phyloP scores from a whole-genome alignment of 2,888 invertebrate genomes.

The Mayetiola destructor region DNA sequence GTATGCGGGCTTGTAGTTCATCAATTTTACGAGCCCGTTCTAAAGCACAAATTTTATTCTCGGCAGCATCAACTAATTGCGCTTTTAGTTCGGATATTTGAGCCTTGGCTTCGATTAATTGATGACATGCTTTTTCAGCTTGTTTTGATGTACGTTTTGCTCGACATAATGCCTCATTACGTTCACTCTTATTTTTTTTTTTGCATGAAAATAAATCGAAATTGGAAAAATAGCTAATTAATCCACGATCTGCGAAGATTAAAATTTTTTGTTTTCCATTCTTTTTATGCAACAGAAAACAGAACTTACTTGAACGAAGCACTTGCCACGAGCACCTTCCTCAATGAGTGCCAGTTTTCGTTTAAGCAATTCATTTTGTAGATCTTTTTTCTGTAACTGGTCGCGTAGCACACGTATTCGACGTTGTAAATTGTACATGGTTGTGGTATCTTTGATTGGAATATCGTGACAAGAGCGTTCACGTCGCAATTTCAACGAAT shows the following conservation, averaged over 20 bases:
- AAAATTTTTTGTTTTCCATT: no score
- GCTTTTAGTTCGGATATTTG: slow-evolving; percentile 72
- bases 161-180: slow-evolving; percentile 52
- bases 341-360: slow-evolving; percentile 77
- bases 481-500: slow-evolving; percentile 54
- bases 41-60: slow-evolving; percentile 64
- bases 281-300: neutral
- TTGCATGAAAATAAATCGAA: neutral
- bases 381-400: slow-evolving; percentile 79
- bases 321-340: slow-evolving; percentile 49
- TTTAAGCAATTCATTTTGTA: slow-evolving; percentile 76
- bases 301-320: slow-evolving; percentile 37
- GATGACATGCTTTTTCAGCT: slow-evolving; percentile 64
- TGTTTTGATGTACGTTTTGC: slow-evolving; percentile 70
- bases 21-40: slow-evolving; percentile 73
- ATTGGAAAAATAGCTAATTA: neutral
- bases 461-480: slow-evolving; percentile 69
- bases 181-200: slow-evolving; percentile 39
- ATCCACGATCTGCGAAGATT: neutral
- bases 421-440: slow-evolving; percentile 81
- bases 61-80: slow-evolving; percentile 70
- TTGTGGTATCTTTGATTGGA: slow-evolving; percentile 64
- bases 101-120: slow-evolving; percentile 66
- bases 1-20: slow-evolving; percentile 63
- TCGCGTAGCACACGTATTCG: slow-evolving; percentile 73